Percentiles rank a stretch among this genome's conserved stretches.
phyloP scores from a whole-genome alignment of 2,113 vertebrate genomes.

The Lota lota region DNA sequence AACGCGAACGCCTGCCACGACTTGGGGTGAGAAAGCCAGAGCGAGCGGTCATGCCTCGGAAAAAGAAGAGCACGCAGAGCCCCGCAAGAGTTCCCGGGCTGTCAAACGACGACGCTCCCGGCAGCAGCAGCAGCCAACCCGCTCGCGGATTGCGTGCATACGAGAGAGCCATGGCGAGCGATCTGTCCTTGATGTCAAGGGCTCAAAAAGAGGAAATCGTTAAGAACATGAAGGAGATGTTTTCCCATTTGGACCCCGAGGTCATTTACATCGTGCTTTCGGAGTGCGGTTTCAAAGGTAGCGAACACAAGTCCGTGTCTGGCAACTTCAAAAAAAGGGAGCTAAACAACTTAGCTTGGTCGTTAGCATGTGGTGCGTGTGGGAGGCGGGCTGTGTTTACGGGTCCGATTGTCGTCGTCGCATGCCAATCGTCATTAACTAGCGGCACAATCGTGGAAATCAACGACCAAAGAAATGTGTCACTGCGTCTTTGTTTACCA shows the following conservation, averaged over 20 bases:
- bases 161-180: conserved; percentile 22
- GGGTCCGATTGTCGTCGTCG: too few species aligned
- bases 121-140: conserved; percentile 5
- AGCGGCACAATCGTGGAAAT: too few species aligned
- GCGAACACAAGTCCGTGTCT: conserved; percentile 1
- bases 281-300: conserved; percentile 97
- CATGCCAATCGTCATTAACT: too few species aligned
- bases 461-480: too few species aligned
- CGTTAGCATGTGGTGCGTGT: not conserved
- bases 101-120: conserved; percentile 45
- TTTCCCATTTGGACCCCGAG: conserved; percentile 89
- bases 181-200: conserved; percentile 27
- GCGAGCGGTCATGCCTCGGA: conserved; percentile 81
- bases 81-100: conserved; percentile 73
- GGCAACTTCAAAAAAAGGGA: conserved; percentile 9
- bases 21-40: not conserved
- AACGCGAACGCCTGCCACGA: conserved; percentile 11
- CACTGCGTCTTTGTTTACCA: too few species aligned
- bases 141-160: conserved; percentile 7
- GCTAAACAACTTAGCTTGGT: not conserved
- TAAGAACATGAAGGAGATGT: conserved; percentile 88
- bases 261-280: conserved; percentile 92
- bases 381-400: not conserved
- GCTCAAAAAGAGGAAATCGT: conserved; percentile 76
- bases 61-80: conserved; percentile 78